phyloP scores from a whole-genome alignment of 64 coral and sea anemone genomes.

The Dendronephthya gigantea region DNA sequence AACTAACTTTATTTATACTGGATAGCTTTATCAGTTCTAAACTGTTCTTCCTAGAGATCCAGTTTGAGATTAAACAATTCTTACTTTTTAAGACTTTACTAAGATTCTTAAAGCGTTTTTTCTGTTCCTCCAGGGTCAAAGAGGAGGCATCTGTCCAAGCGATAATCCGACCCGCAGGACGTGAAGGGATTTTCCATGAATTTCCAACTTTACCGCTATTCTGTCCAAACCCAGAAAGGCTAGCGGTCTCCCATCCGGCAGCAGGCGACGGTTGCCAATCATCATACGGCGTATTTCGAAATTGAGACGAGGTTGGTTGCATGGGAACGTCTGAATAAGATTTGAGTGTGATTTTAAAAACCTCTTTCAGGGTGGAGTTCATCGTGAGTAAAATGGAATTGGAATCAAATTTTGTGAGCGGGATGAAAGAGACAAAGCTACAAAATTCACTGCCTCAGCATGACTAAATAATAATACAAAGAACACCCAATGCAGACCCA shows the following conservation, averaged over 20 bases:
- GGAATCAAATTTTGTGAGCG: too few relatives aligned
- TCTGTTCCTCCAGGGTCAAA: background rate
- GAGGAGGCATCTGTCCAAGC: background rate
- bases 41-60: too few relatives aligned
- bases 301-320: background rate
- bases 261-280: background rate
- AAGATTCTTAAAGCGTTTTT: slow-evolving; percentile 2
- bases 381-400: too few relatives aligned
- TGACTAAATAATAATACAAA: too few relatives aligned
- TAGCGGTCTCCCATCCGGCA: background rate
- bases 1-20: too few relatives aligned
- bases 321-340: background rate
- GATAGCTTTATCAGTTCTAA: too few relatives aligned
- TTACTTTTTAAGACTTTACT: background rate
- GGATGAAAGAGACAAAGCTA: too few relatives aligned
- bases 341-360: too few relatives aligned
- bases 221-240: background rate
- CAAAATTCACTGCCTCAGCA: too few relatives aligned
- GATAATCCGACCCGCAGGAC: background rate
- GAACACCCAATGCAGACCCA: too few relatives aligned
- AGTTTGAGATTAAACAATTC: background rate
- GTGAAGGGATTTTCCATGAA: background rate
- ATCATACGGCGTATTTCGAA: background rate
- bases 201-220: background rate
- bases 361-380: too few relatives aligned